These are phyloP conservation scores for Drosophila ananassae DNA, from an alignment of 1,140 invertebrate species.

Conservation along the genomic window DNA sequence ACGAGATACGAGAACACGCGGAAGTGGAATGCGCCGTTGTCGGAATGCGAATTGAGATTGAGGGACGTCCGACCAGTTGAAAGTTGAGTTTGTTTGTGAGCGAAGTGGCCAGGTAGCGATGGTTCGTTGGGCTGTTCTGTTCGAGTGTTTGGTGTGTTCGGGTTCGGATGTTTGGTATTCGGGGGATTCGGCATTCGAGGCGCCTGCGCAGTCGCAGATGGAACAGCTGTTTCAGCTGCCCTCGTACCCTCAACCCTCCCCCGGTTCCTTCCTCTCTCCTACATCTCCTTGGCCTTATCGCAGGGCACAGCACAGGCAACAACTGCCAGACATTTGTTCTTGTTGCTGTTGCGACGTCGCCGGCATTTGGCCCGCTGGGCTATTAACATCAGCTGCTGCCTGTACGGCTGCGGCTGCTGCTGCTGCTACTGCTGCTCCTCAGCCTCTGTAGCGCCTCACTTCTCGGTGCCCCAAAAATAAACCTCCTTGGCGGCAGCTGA, in stretches of 20 bases:
- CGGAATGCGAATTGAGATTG: conserved; percentile 16
- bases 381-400: conserved; percentile 80
- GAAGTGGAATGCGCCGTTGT: conserved; percentile 19
- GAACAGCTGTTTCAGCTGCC: conserved; percentile 71
- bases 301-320: conserved; percentile 45
- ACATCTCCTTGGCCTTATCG: conserved; percentile 33
- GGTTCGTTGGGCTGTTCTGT: conserved; percentile 16
- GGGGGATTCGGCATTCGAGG: conserved; percentile 47
- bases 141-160: conserved; percentile 1
- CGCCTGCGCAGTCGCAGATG: conserved; percentile 64
- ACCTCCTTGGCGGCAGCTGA: conserved; percentile 62
- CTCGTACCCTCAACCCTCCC: not conserved
- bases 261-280: not conserved
- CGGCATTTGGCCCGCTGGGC: conserved; percentile 75
- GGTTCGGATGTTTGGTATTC: conserved; percentile 5
- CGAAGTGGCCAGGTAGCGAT: conserved; percentile 38
- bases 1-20: conserved; percentile 26
- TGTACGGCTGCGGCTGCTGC: conserved; percentile 32
- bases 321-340: conserved; percentile 63
- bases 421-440: conserved; percentile 13
- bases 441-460: not conserved
- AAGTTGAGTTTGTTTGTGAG: conserved; percentile 72
- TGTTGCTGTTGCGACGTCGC: conserved; percentile 43
- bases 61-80: conserved; percentile 68
- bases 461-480: not conserved